Percentiles rank a stretch among this genome's conserved stretches.
Conservation (phyloP, 2,113 vertebrate species). For the Malurus cyaneus region DNA sequence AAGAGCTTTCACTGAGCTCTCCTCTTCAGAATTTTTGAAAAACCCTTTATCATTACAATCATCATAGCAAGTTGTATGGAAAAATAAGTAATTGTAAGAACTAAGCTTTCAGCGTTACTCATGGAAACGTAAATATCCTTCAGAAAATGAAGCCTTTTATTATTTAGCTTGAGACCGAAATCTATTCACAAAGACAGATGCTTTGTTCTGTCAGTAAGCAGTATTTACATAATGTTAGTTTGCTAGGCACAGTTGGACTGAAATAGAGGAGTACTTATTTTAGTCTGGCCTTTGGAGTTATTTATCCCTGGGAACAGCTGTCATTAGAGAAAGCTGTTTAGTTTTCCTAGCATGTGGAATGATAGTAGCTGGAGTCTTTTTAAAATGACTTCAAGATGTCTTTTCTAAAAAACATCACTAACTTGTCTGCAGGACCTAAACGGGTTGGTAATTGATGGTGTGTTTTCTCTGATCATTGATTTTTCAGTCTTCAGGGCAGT, state of each 20-base stretch:
- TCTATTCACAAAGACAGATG: not conserved
- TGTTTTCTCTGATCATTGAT: conserved; percentile 18
- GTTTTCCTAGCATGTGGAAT: not conserved
- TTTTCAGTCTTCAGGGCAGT: conserved; percentile 19
- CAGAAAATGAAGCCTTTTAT: not conserved
- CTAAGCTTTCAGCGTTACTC: not conserved
- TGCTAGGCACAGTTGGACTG: not conserved
- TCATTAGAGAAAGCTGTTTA: not conserved
- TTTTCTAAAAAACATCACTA: not conserved
- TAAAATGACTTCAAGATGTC: not conserved
- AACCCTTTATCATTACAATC: not conserved
- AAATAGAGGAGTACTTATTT: not conserved
- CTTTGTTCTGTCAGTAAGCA: not conserved
- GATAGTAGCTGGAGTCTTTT: not conserved
- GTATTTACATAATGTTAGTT: not conserved
- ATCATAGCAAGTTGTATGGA: not conserved
- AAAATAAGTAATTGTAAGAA: not conserved
- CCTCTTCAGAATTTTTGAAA: not conserved
- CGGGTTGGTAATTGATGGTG: not conserved
- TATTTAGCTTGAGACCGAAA: not conserved
- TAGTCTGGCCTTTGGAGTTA: conserved; percentile 2
- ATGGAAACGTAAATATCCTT: not conserved
- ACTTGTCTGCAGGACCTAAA: not conserved
- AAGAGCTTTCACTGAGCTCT: not conserved
- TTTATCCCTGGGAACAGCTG: not conserved